phyloP scores from a whole-genome alignment of 2,888 invertebrate species.

The Drosophila gaucha region DNA sequence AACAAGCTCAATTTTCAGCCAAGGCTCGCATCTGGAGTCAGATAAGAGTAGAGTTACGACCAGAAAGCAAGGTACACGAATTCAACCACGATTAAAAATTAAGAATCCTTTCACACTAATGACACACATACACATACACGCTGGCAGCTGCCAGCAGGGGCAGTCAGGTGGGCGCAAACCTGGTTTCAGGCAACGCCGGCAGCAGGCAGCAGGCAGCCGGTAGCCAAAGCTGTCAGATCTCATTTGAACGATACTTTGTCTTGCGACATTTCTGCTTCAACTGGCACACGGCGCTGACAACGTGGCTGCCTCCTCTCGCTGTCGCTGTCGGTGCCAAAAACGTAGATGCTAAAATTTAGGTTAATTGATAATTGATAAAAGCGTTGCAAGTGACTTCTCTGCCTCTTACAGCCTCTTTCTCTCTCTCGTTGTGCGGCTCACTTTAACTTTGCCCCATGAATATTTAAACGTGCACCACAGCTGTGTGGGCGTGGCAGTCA shows the following conservation, averaged over 20 bases:
- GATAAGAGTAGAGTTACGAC: not conserved
- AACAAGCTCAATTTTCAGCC: constrained; percentile 24
- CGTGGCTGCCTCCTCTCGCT: constrained; percentile 20
- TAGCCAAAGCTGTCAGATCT: constrained; percentile 59
- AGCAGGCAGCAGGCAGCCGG: no score
- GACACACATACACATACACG: constrained; percentile 37
- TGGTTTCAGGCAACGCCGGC: not conserved
- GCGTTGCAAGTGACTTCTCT: constrained; percentile 41
- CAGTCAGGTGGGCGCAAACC: constrained; percentile 11
- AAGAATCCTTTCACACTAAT: constrained; percentile 66
- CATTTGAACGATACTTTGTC: constrained; percentile 70
- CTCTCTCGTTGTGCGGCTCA: constrained; percentile 25
- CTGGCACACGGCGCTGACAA: constrained; percentile 49
- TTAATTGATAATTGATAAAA: constrained; percentile 80
- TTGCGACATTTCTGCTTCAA: constrained; percentile 64
- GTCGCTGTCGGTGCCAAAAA: constrained; percentile 70
- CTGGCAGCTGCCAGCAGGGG: not conserved
- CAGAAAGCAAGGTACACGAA: not conserved
- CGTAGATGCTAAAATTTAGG: constrained; percentile 72
- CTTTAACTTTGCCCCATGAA: constrained; percentile 61
- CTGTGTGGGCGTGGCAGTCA: constrained; percentile 33
- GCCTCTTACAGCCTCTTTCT: constrained; percentile 4
- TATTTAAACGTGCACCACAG: constrained; percentile 49
- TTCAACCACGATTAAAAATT: constrained; percentile 47
- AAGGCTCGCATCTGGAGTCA: not conserved